phyloP scores from a whole-genome alignment of 1,140 invertebrate genomes.

The Mamestra configurata region DNA sequence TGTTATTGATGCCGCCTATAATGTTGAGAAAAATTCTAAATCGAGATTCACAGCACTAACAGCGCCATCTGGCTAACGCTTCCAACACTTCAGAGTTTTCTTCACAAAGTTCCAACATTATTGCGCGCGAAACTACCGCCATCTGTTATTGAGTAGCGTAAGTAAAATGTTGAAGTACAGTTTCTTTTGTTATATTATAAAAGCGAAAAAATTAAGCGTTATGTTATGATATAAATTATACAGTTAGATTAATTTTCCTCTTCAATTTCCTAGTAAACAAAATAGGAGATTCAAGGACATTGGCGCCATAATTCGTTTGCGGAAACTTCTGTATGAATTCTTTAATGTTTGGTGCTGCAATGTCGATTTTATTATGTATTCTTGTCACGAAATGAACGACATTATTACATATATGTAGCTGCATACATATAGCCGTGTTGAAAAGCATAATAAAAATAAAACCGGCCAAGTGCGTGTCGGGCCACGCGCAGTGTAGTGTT shows the following conservation, averaged over 20 bases:
- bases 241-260: background rate
- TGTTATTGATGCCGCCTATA: background rate
- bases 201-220: background rate
- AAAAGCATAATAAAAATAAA: background rate
- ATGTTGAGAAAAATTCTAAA: background rate
- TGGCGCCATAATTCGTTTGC: background rate
- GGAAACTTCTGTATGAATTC: background rate
- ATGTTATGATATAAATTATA: background rate
- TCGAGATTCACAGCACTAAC: background rate
- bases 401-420: background rate
- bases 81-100: background rate
- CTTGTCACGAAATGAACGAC: background rate
- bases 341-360: background rate
- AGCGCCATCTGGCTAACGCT: constrained; percentile 35
- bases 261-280: background rate
- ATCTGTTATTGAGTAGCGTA: constrained; percentile 45
- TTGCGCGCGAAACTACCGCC: constrained; percentile 1
- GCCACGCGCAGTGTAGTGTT: too few relatives aligned
- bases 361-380: constrained; percentile 7
- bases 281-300: background rate
- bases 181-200: background rate
- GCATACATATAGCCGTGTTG: background rate
- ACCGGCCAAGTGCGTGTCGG: too few relatives aligned
- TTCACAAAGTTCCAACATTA: background rate
- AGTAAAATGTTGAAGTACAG: background rate